Evolutionary conservation across 1,140 invertebrate genomes (phyloP).

Genomic region (Danaus melanippus): DNA sequence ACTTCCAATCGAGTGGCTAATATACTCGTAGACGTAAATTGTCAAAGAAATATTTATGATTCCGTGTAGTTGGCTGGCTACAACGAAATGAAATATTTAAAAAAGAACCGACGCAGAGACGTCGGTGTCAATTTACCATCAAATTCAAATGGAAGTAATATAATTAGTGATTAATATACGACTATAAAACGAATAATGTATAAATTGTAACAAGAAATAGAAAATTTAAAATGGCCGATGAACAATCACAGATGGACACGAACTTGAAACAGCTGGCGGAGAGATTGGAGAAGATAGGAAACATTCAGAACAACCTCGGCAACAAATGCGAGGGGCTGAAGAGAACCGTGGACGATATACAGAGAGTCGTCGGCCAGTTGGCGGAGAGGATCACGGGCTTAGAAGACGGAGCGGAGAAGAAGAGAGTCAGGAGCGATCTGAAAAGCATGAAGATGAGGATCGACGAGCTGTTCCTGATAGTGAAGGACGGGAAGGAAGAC

Average conservation of each 20-base stretch:
- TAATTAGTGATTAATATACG: no score
- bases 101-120: no score
- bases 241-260: constrained; percentile 23
- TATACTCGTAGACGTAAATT: no score
- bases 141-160: no score
- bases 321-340: constrained; percentile 45
- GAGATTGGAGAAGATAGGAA: constrained; percentile 41
- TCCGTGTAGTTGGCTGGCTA: no score
- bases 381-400: constrained; percentile 36
- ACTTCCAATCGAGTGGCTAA: no score
- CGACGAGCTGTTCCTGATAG: constrained; percentile 45
- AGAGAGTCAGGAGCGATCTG: constrained; percentile 39
- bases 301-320: constrained; percentile 36
- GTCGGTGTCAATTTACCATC: no score
- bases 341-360: constrained; percentile 45
- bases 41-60: no score
- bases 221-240: constrained; percentile 19
- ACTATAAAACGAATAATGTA: constrained; percentile 14
- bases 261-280: constrained; percentile 29
- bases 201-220: constrained; percentile 8
- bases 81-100: no score
- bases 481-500: constrained; percentile 55
- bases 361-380: constrained; percentile 30
- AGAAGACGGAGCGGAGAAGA: constrained; percentile 37
- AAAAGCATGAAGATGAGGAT: constrained; percentile 40